Evolutionary conservation across 2,797 vertebrate genomes (phyloP), one percentile per base, ranked within the genome.

Genomic region (Karalla daura): DNA sequence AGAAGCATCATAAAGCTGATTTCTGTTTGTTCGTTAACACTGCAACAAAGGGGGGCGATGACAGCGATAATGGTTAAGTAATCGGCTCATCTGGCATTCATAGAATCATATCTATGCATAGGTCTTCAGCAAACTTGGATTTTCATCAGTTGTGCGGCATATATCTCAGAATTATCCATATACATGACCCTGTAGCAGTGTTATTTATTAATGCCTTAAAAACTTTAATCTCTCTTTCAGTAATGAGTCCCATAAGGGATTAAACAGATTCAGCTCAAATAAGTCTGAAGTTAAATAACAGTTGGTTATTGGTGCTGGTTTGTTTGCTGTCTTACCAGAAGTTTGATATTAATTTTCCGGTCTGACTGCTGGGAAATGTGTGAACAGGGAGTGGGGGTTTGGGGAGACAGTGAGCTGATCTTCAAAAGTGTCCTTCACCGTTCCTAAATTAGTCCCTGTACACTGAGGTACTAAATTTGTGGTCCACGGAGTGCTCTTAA

Each of bases 1-100:
- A 17, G n/a, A 67, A 81, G 56, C 72, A 69, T 76, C 50, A 76
- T 39, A 32, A 65, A 55, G 47, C 32, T 14, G 45, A 49, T 77
- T 43, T 67, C 24, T 32, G 45, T 39, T 59, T 59, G 65, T 69
- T 74, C 59, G 60, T 60, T 60, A 56, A 69, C 76, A 56, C 30
- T 41, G 52, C 17, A 53, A 78, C 68, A 71, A 72, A 82, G 47
- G 21, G 37, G 41, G 24, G n/a, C n/a, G 52, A 63, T 58, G 50
- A 53, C 27, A 21, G 39, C 40, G 59, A 12, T 53, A 14, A 66
- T 51, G 45, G 59, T 82, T 78, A 25, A 76, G 72, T 74, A 76
- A 83, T 50, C 55, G 58, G 32, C 60, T 51, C 25, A 33, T 61
- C 56, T 56, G 35, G 33, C 39, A 51, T 63, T 67, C 55, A 40